These are phyloP conservation scores for Auanema freiburgensis DNA, from an alignment of 2,888 invertebrate species.

Conservation along the genomic window DNA sequence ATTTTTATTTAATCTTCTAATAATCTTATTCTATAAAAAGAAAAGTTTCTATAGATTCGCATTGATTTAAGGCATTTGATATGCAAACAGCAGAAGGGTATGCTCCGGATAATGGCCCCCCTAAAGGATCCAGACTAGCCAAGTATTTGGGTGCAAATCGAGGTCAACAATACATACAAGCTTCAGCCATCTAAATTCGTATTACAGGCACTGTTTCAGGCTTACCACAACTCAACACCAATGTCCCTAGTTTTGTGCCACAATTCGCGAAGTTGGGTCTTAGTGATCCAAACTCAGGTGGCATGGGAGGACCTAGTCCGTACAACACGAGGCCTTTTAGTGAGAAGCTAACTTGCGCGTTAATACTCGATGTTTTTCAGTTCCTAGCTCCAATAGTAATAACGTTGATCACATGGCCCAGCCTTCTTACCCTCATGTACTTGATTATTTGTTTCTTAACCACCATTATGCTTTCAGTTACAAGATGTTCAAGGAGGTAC, in stretches of 20 bases:
- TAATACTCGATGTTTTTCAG: constrained; percentile 1
- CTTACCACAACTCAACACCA: constrained; percentile 11
- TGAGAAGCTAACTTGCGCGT: background rate
- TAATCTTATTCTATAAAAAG: constrained; percentile 4
- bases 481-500: constrained; percentile 41
- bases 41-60: too few relatives aligned
- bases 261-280: constrained; percentile 19
- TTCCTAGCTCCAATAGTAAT: constrained; percentile 3
- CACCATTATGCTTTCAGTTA: background rate
- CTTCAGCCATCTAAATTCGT: background rate
- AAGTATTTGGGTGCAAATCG: constrained; percentile 19
- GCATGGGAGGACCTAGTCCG: too few relatives aligned
- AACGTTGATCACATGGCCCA: constrained; percentile 7
- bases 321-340: background rate
- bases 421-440: constrained; percentile 8
- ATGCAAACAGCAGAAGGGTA: constrained; percentile 31
- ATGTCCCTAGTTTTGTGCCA: constrained; percentile 24
- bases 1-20: constrained; percentile 4
- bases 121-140: constrained; percentile 21
- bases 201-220: background rate
- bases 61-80: background rate
- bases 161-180: background rate
- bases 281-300: background rate
- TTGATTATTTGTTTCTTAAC: background rate
- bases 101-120: constrained; percentile 31